These are phyloP conservation scores for Phocides pigmalion DNA, from an alignment of 1,140 invertebrate genomes.

Conservation along the genomic window DNA sequence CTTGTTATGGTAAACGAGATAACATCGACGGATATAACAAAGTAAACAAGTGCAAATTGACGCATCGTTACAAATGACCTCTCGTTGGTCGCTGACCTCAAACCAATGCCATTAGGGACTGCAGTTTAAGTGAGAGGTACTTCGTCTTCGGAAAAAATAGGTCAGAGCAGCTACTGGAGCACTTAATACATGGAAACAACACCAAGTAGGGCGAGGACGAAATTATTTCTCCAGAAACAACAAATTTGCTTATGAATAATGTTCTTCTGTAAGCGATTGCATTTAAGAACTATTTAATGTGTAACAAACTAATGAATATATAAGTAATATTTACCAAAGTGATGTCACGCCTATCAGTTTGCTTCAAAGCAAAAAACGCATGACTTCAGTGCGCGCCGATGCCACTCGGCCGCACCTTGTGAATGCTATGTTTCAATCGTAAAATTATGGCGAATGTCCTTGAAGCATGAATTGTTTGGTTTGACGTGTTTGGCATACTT, in stretches of 20 bases:
- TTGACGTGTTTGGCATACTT: too few species aligned
- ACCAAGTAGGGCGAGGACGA: background rate
- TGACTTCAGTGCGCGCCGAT: too few species aligned
- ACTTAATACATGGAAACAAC: conserved; percentile 1
- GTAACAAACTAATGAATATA: too few species aligned
- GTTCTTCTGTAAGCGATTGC: too few species aligned
- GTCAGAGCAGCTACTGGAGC: background rate
- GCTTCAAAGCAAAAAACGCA: too few species aligned
- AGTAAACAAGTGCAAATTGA: background rate
- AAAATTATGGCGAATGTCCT: too few species aligned
- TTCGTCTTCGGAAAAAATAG: conserved; percentile 17
- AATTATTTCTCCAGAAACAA: background rate
- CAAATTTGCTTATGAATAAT: background rate
- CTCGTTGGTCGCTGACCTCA: conserved; percentile 4
- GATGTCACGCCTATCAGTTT: too few species aligned
- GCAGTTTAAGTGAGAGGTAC: conserved; percentile 16
- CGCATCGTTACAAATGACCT: conserved; percentile 8
- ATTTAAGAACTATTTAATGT: too few species aligned
- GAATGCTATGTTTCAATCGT: too few species aligned
- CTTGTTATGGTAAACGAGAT: background rate
- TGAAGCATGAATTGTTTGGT: too few species aligned
- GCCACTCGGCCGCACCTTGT: too few species aligned
- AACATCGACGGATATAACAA: background rate
- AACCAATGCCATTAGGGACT: conserved; percentile 10
- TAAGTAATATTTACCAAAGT: too few species aligned